These are phyloP conservation scores for Bucorvus abyssinicus DNA, from an alignment of 2,797 vertebrate genomes.

Conservation along the genomic window DNA sequence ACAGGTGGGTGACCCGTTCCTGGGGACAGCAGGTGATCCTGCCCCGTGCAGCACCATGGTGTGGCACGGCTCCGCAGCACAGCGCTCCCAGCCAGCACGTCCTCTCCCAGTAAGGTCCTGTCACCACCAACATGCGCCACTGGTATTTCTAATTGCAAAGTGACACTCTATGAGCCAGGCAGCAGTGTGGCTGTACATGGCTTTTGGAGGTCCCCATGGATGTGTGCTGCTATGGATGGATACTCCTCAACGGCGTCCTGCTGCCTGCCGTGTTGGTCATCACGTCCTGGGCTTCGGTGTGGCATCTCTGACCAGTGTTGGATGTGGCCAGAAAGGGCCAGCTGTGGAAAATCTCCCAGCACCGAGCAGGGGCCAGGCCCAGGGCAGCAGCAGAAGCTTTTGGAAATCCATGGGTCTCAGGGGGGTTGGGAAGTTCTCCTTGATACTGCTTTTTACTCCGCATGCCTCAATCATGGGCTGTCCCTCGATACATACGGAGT, in stretches of 20 bases:
- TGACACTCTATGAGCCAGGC: rapidly evolving
- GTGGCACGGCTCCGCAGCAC: neutral
- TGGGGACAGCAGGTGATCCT: neutral
- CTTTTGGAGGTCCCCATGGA: neutral
- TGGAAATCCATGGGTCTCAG: neutral
- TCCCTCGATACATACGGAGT: rapidly evolving
- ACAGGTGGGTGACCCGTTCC: rapidly evolving
- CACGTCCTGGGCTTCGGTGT: neutral
- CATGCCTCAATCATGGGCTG: neutral
- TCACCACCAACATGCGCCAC: neutral
- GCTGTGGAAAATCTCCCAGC: neutral
- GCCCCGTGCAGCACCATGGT: too few species aligned
- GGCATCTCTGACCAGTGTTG: neutral
- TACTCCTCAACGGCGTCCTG: neutral
- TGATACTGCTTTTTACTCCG: neutral
- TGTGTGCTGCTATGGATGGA: neutral
- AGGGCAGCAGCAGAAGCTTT: neutral
- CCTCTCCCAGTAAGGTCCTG: neutral
- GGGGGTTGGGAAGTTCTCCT: neutral
- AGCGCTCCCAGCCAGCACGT: neutral
- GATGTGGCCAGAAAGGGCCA: neutral
- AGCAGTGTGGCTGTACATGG: rapidly evolving
- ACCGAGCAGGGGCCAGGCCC: neutral
- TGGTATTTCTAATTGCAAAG: neutral
- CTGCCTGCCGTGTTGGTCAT: neutral